These are phyloP conservation scores for Nymphalis polychloros DNA, from an alignment of 2,888 invertebrate species.

Conservation along the genomic window DNA sequence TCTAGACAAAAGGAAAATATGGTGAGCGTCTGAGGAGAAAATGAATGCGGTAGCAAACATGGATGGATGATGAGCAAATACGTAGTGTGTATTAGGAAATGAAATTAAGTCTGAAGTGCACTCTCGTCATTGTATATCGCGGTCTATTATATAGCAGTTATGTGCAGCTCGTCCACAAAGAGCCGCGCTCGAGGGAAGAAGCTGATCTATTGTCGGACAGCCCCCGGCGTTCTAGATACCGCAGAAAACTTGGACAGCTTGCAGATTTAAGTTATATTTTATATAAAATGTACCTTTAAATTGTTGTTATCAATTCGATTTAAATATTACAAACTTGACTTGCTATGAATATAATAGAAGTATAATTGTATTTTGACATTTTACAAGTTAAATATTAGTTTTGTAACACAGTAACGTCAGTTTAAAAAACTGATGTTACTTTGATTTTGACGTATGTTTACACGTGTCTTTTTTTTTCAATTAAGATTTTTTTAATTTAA, in stretches of 20 bases:
- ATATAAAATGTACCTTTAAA: conserved; percentile 27
- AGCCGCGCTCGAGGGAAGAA: conserved; percentile 38
- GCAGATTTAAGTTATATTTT: conserved; percentile 40
- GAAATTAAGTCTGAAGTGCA: conserved; percentile 76
- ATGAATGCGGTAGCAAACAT: conserved; percentile 74
- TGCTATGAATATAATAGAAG: neutral
- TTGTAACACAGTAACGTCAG: no score
- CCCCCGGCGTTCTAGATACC: conserved; percentile 45
- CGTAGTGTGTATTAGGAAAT: conserved; percentile 73
- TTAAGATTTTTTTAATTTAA: no score
- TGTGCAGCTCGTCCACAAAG: conserved; percentile 38
- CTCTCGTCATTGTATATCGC: conserved; percentile 61
- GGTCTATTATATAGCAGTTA: conserved; percentile 38
- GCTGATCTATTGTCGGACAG: conserved; percentile 45
- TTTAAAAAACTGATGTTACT: no score
- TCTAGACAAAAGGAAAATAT: conserved; percentile 82
- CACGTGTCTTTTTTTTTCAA: no score
- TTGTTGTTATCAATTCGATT: neutral
- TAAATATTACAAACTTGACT: neutral
- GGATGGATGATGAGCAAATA: conserved; percentile 73
- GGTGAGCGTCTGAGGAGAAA: conserved; percentile 66
- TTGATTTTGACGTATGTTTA: no score
- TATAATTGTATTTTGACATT: no score
- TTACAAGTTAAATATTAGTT: no score
- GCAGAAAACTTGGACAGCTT: conserved; percentile 43